Percentiles rank a stretch among this genome's conserved stretches.
Evolutionary conservation across 2,113 vertebrate genomes (phyloP).

Genomic region (Gambusia affinis): DNA sequence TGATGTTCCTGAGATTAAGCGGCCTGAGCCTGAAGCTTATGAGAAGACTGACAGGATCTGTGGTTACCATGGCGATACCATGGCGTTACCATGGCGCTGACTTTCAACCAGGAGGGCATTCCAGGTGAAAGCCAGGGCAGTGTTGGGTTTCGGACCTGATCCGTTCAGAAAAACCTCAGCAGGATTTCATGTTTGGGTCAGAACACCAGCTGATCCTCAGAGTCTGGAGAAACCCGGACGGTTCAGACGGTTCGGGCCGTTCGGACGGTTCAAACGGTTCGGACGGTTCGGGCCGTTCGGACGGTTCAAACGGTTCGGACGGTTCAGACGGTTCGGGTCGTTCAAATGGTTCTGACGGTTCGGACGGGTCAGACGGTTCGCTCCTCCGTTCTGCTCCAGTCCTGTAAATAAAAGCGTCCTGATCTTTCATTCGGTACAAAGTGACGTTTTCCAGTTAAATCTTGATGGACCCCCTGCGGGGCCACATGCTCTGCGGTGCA

Average conservation of each 20-base stretch:
- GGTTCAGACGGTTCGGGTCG: too few relatives aligned
- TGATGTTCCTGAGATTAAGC: neutral
- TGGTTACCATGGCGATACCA: slow-evolving; percentile 20
- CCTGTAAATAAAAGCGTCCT: neutral
- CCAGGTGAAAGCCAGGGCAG: neutral
- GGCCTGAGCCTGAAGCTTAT: neutral
- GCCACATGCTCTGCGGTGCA: slow-evolving; percentile 64
- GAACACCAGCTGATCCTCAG: neutral
- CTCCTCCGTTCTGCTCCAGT: neutral
- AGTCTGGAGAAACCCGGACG: too few relatives aligned
- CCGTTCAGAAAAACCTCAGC: too few relatives aligned
- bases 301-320: too few relatives aligned
- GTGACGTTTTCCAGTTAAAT: neutral
- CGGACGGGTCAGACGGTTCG: too few relatives aligned
- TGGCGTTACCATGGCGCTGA: slow-evolving; percentile 11
- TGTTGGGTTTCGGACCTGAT: slow-evolving; percentile 30
- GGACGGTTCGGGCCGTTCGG: too few relatives aligned
- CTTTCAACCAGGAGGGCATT: slow-evolving; percentile 23
- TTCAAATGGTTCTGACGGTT: too few relatives aligned
- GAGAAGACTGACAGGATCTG: neutral
- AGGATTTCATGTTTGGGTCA: too few relatives aligned
- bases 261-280: too few relatives aligned
- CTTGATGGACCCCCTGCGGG: slow-evolving; percentile 4
- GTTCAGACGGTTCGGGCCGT: too few relatives aligned
- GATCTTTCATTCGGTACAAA: neutral